Base-by-base conservation (phyloP, 2,113 vertebrate genomes). In the Platichthys flesus region DNA sequence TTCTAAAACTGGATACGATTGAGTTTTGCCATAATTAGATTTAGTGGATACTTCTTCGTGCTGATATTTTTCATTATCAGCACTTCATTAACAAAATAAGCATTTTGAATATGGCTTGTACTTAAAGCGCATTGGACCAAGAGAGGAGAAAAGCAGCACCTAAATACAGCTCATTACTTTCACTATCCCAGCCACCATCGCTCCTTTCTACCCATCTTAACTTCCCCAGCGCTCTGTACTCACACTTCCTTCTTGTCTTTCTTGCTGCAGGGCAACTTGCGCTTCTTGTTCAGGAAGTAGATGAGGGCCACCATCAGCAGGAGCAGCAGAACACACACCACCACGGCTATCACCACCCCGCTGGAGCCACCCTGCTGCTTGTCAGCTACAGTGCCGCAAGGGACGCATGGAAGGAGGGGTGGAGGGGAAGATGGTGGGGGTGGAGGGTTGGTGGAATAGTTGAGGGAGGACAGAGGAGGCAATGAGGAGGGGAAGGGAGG, bases 251-350 rank as follows among this genome's bases (percentile, higher is more conserved):
- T 96, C 35, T 96, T 95, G 8, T 90, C 86, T 79, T 88, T 90
- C 69, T 90, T 94, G 35, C 94, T 31, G 74, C 96, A 97, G 60
- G 92, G 89, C 5, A 95, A 85, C 56, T 94, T 96, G 57, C 89
- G 94, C 74, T 93, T 97, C 87, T 95, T 97, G 81, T 93, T 94
- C 83, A 97, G 92, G 91, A 94, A 96, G 83, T 96, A 97, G 89
- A 97, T 91, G 65, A 93, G 79, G 0, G 91, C 95, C 0, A 97
- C 96, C 42, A 97, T 82, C 9, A 97, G 87, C 13, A 97, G 95
- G 42, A 97, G 93, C 65, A 97, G 92, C 52, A 96, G 93, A 71
- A 97, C 96, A 9, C 96, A 97, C 78, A 96, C 94, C 26, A 96
- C 96, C 85, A 97, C 96, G 0, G 96, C 96, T 21, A 97, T 91